These are phyloP conservation scores for Trichopoda pennipes DNA, from an alignment of 2,888 invertebrate genomes.

Conservation along the genomic window DNA sequence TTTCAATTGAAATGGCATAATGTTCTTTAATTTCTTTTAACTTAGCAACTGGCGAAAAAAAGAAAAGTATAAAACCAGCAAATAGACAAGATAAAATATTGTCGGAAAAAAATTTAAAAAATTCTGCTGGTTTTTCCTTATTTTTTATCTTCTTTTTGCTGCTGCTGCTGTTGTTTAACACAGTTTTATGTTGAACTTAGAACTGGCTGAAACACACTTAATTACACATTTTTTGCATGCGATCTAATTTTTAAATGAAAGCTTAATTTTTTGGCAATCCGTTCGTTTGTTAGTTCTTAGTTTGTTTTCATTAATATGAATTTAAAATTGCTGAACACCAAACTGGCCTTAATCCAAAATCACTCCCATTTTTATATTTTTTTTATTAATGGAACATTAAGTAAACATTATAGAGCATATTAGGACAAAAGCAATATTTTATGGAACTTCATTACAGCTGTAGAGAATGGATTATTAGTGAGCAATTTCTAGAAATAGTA, in stretches of 20 bases:
- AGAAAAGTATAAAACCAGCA: not conserved
- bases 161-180: conserved; percentile 3
- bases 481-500: no score
- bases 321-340: conserved; percentile 33
- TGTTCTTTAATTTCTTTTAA: conserved; percentile 6
- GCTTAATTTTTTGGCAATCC: conserved; percentile 7
- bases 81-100: conserved; percentile 40
- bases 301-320: conserved; percentile 29
- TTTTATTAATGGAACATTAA: not conserved
- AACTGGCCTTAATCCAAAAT: conserved; percentile 50
- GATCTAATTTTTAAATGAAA: not conserved
- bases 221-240: conserved; percentile 1
- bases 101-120: not conserved
- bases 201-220: not conserved
- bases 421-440: not conserved
- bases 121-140: not conserved
- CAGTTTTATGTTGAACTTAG: conserved; percentile 10
- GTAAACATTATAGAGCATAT: not conserved
- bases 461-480: no score
- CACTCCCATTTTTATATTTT: conserved; percentile 1
- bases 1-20: conserved; percentile 25
- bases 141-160: not conserved
- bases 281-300: not conserved
- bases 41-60: not conserved
- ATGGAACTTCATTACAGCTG: no score